Conservation (phyloP, 2,797 vertebrate species). For the Novumbra hubbsi region DNA sequence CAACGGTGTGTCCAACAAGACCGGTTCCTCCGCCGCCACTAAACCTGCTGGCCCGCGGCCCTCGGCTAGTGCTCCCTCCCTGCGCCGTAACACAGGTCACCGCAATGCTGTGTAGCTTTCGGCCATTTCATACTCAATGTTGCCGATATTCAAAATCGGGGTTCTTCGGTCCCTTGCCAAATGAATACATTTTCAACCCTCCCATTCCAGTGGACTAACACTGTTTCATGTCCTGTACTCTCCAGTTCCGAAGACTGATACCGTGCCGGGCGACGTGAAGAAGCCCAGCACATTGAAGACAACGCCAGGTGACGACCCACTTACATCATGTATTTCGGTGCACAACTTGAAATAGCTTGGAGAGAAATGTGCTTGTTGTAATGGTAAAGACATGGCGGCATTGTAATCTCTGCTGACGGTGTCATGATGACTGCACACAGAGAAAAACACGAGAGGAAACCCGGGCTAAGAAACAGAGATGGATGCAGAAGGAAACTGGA, state of each 20-base stretch:
- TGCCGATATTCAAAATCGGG: background rate
- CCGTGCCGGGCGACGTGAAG: conserved; percentile 79
- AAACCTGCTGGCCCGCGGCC: conserved; percentile 52
- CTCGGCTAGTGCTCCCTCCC: conserved; percentile 5
- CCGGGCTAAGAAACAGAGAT: background rate
- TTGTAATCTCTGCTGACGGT: background rate
- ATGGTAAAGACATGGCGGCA: background rate
- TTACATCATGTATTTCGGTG: background rate
- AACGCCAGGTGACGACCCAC: conserved; percentile 71
- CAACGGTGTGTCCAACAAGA: conserved; percentile 65
- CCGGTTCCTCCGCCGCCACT: conserved; percentile 59
- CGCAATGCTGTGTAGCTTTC: background rate
- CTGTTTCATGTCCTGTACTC: background rate
- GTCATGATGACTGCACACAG: background rate
- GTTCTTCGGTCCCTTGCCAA: background rate
- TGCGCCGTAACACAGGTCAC: background rate
- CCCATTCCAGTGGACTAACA: background rate
- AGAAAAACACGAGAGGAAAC: background rate
- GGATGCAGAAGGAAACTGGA: background rate
- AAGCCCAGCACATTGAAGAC: conserved; percentile 77
- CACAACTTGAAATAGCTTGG: background rate
- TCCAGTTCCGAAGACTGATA: conserved; percentile 82
- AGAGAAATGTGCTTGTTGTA: background rate
- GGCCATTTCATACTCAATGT: background rate
- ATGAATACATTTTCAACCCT: background rate